Evolutionary conservation across 2,113 vertebrate species (phyloP), one percentile per base, ranked within the genome.

Genomic region (Empidonax alnorum): DNA sequence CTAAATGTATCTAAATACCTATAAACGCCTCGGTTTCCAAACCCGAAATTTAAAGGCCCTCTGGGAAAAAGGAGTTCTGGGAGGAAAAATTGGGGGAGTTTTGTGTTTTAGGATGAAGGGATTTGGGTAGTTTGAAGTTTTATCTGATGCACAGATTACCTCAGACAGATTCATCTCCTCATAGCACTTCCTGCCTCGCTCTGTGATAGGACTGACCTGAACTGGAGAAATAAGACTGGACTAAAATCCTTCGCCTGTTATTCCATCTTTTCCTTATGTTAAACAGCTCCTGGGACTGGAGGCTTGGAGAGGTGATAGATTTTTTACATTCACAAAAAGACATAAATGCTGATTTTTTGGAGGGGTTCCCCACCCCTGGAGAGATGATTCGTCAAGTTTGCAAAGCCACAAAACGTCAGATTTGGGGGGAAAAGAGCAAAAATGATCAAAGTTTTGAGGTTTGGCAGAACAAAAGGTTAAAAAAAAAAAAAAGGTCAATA

Each of bases 141-240:
- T 47, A 41, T 37, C 9, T 56, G 66, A 71, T 87, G 80, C 87
- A 94, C 19, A 10, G 76, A 87, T 94, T 91, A 92, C 91, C 95
- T 95, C 91, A 87, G 52, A 58, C 93, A 96, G 87, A 67, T 81
- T 95, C 90, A 94, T 87, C 94, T 95, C 91, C 73, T 87, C 59
- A 9, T 56, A 63, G 47, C 75, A n/a, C 35, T 83, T 71, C 30
- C 56, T 77, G 2, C 31, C 33, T 76, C 61, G 44, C 63, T 35
- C 1, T 41, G 62, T 76, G 42, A 17, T 24, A 63, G 41, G 20
- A 14, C 42, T 88, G 67, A 80, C 75, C 65, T 53, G 47, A 77
- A 31, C 55, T 74, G 53, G 58, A 90, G 50, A 39, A 72, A 12
- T 50, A 35, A 59, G 50, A 46, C 83, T 86, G 80, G 61, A 56